phyloP scores from a whole-genome alignment of 64 coral and sea anemone genomes.

The Montipora cactus region DNA sequence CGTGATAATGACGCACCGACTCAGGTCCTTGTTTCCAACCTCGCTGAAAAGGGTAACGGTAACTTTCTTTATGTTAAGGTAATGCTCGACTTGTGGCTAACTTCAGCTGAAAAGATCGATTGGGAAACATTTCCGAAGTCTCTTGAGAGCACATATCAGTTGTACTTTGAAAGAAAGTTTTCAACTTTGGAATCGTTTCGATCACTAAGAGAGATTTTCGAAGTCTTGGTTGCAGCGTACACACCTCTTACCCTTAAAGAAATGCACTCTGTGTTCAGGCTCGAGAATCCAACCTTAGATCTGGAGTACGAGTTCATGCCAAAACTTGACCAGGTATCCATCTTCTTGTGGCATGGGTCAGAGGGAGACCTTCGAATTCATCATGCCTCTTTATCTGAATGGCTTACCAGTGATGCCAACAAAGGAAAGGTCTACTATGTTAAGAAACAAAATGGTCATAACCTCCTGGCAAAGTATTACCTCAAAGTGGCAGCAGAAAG shows the following conservation, averaged over 20 bases:
- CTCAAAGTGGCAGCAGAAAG: not conserved
- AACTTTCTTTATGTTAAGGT: conserved; percentile 86
- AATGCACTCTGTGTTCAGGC: conserved; percentile 10
- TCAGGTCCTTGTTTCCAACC: conserved; percentile 12
- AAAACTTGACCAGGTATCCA: conserved; percentile 61
- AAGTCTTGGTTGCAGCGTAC: conserved; percentile 59
- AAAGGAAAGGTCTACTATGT: conserved; percentile 65
- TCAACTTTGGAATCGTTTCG: conserved; percentile 30
- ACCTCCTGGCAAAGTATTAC: conserved; percentile 67
- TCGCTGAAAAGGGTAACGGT: conserved; percentile 74
- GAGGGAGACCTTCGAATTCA: conserved; percentile 58
- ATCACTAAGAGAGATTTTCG: conserved; percentile 41
- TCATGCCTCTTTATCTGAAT: conserved; percentile 78
- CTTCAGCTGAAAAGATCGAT: not conserved
- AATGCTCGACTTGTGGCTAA: conserved; percentile 42
- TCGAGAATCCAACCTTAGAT: conserved; percentile 9
- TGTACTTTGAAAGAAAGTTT: conserved; percentile 69
- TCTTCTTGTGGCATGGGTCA: conserved; percentile 60
- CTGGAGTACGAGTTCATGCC: conserved; percentile 72
- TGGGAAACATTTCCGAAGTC: conserved; percentile 67
- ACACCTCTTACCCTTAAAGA: conserved; percentile 6
- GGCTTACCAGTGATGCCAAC: conserved; percentile 79
- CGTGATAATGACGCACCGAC: not conserved
- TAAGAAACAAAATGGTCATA: conserved; percentile 64
- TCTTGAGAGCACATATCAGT: conserved; percentile 66